A percentile compares a stretch with the other conserved stretches of the same genome.
Evolutionary conservation across 2,113 vertebrate genomes (phyloP).

Genomic region (Alexandromys fortis): DNA sequence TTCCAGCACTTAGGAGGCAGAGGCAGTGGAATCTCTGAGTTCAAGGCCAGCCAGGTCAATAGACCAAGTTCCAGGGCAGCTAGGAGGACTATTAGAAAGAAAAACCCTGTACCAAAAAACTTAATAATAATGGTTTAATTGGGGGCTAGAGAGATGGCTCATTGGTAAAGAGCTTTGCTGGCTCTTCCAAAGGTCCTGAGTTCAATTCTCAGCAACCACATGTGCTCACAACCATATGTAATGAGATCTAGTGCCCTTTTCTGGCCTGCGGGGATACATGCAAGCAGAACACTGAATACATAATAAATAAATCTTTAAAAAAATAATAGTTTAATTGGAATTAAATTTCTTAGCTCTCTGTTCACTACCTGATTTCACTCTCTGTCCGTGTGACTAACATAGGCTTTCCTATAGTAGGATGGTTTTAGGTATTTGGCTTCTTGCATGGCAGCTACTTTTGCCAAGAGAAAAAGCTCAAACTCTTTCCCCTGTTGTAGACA

Average conservation of each 20-base stretch:
- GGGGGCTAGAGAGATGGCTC: no score
- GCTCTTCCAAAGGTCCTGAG: no score
- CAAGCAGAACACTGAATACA: no score
- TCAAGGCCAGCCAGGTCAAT: background rate
- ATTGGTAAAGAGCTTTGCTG: no score
- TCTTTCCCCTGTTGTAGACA: background rate
- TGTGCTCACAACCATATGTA: no score
- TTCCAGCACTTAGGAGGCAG: background rate
- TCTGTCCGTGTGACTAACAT: background rate
- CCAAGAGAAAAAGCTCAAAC: background rate
- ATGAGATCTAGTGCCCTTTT: no score
- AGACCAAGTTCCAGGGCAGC: background rate
- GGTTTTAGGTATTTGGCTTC: conserved; percentile 23
- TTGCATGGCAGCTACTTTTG: background rate
- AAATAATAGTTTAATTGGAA: background rate
- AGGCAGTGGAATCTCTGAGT: background rate
- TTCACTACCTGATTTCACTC: conserved; percentile 2
- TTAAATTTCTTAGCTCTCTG: background rate
- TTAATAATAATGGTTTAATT: no score
- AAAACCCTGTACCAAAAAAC: no score
- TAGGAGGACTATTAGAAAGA: background rate
- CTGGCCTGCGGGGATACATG: no score
- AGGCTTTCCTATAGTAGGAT: background rate
- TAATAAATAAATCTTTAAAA: no score
- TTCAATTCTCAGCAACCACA: no score